Conservation (phyloP, 1,140 invertebrate species). For the Trichomalopsis sarcophagae region DNA sequence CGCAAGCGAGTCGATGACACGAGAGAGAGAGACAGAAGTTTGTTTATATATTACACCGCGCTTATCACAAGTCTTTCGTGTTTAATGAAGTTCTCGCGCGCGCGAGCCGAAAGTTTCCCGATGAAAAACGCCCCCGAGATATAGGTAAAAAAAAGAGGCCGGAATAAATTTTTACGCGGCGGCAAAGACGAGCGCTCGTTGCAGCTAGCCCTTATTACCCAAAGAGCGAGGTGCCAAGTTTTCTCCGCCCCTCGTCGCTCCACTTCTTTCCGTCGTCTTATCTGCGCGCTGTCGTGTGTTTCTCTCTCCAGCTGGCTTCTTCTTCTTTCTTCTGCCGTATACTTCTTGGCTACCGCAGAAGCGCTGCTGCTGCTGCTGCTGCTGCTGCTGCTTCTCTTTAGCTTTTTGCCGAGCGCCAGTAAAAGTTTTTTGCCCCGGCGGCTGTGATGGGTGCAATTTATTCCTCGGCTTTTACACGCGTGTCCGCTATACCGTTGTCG, state of each 20-base stretch:
- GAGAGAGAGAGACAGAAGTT: neutral
- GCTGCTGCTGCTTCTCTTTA: neutral
- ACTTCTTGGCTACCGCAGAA: neutral
- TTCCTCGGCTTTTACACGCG: neutral
- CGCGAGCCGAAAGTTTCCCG: constrained; percentile 10
- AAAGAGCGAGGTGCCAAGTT: constrained; percentile 34
- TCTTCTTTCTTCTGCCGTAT: neutral
- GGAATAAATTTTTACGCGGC: constrained; percentile 30
- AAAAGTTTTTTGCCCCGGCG: neutral
- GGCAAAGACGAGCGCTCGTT: neutral
- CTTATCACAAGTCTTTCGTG: neutral
- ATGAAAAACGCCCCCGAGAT: neutral
- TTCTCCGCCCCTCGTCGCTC: neutral
- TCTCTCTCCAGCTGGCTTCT: neutral
- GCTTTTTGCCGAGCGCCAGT: constrained; percentile 11
- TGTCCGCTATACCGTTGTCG: neutral
- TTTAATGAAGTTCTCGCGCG: constrained; percentile 33
- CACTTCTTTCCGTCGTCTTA: neutral
- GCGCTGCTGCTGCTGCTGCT: neutral
- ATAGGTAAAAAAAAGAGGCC: neutral
- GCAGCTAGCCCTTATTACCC: constrained; percentile 27
- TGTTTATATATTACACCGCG: constrained; percentile 25
- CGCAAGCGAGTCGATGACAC: constrained; percentile 19
- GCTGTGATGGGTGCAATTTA: constrained; percentile 12
- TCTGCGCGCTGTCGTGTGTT: neutral